These are phyloP conservation scores for Volucella inanis DNA, from an alignment of 2,888 invertebrate species.

Conservation along the genomic window DNA sequence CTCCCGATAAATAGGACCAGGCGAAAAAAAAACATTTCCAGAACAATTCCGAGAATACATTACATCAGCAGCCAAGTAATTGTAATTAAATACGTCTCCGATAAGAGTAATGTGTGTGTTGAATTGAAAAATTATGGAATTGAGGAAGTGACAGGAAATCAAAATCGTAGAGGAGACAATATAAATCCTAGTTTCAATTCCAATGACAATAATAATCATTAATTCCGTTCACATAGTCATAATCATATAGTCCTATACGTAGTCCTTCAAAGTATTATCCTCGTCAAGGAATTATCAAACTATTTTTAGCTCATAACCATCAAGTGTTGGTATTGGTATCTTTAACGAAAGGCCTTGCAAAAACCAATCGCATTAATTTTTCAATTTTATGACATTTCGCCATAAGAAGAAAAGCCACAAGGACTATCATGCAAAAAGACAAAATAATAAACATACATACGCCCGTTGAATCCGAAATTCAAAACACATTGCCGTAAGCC, in stretches of 20 bases:
- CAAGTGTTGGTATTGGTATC: not conserved
- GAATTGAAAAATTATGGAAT: too few species aligned
- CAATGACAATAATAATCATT: too few species aligned
- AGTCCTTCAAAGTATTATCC: not conserved
- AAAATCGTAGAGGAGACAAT: conserved; percentile 25
- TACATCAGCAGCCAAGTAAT: conserved; percentile 4
- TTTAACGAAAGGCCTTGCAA: conserved; percentile 43
- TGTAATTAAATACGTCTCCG: conserved; percentile 29
- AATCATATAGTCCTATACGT: too few species aligned
- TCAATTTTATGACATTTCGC: conserved; percentile 30
- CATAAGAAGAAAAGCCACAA: not conserved
- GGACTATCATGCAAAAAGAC: not conserved
- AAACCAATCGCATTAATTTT: conserved; percentile 53
- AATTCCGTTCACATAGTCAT: too few species aligned
- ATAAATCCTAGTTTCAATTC: not conserved
- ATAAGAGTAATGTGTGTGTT: not conserved
- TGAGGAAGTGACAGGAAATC: not conserved
- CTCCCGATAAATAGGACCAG: not conserved
- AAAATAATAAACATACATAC: conserved; percentile 11
- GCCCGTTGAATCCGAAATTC: conserved; percentile 51
- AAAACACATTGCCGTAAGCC: conserved; percentile 40
- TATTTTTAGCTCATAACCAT: conserved; percentile 3
- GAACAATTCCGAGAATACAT: conserved; percentile 9
- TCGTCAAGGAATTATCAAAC: not conserved
- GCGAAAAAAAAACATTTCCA: not conserved